Evolutionary conservation across 2,888 invertebrate species (phyloP).

Genomic region (Orthosia cruda): DNA sequence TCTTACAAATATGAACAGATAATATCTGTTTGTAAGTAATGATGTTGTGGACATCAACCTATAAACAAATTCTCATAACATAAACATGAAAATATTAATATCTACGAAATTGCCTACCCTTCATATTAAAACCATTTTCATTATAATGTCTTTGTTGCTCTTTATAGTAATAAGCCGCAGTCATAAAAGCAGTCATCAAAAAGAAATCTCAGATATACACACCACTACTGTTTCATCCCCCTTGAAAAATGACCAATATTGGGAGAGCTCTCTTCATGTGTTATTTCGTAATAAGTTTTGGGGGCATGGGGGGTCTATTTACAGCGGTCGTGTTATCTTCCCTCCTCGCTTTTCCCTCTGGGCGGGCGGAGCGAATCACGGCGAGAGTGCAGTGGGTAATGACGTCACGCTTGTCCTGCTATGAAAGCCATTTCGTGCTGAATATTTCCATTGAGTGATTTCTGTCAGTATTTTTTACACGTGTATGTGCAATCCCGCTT

Average conservation of each 20-base stretch:
- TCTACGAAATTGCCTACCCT: slow-evolving; percentile 1
- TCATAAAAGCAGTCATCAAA: slow-evolving; percentile 65
- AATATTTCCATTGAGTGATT: slow-evolving; percentile 46
- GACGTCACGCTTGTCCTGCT: slow-evolving; percentile 65
- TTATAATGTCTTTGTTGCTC: slow-evolving; percentile 52
- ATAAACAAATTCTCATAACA: no score
- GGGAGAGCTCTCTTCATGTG: slow-evolving; percentile 22
- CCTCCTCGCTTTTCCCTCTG: slow-evolving; percentile 60
- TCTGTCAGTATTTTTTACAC: not conserved
- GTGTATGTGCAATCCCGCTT: not conserved
- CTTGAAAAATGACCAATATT: slow-evolving; percentile 8
- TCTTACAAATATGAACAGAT: not conserved
- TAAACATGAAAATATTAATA: slow-evolving; percentile 10
- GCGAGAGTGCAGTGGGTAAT: slow-evolving; percentile 65
- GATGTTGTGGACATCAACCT: not conserved
- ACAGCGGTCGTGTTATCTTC: slow-evolving; percentile 58
- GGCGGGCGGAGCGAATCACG: slow-evolving; percentile 76
- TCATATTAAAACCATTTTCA: slow-evolving; percentile 26
- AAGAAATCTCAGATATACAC: slow-evolving; percentile 65
- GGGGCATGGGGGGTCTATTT: slow-evolving; percentile 47
- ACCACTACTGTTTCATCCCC: slow-evolving; percentile 50
- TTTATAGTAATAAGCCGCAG: slow-evolving; percentile 50
- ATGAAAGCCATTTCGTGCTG: slow-evolving; percentile 60
- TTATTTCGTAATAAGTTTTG: not conserved
- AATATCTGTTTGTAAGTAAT: not conserved